phyloP scores from a whole-genome alignment of 2,888 invertebrate species.

The Hypercompe scribonia region DNA sequence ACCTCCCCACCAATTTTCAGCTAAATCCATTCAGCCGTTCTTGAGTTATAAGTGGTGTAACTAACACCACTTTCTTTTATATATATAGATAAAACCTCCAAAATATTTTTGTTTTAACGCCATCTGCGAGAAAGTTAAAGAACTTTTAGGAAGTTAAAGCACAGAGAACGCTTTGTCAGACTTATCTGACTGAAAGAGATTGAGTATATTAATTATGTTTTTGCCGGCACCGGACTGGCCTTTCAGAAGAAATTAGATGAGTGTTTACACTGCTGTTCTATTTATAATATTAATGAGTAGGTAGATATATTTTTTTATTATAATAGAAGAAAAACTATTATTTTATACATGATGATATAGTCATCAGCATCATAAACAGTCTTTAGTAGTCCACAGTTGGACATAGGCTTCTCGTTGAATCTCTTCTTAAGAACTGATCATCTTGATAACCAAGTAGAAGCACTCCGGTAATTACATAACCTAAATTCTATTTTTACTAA shows the following conservation, averaged over 20 bases:
- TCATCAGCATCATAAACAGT: not conserved
- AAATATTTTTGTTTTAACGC: constrained; percentile 17
- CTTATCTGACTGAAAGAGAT: not conserved
- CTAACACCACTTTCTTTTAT: no score
- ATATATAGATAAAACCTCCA: not conserved
- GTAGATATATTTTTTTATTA: not conserved
- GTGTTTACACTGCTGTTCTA: not conserved
- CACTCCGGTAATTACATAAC: no score
- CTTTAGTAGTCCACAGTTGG: no score
- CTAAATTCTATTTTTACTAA: no score
- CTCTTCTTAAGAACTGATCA: no score
- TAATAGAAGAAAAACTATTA: not conserved
- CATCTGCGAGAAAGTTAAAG: constrained; percentile 31
- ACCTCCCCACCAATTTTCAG: no score
- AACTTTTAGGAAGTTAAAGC: constrained; percentile 43
- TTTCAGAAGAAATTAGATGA: not conserved
- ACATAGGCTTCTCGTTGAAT: no score
- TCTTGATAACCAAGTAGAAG: no score
- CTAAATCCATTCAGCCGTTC: no score
- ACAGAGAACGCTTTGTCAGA: not conserved
- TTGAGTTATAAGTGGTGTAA: no score
- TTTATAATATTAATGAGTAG: not conserved
- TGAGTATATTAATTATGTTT: not conserved
- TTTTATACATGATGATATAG: not conserved
- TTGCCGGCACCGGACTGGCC: not conserved